Evolutionary conservation across 2,113 vertebrate species (phyloP).

Genomic region (Grallaria varia): DNA sequence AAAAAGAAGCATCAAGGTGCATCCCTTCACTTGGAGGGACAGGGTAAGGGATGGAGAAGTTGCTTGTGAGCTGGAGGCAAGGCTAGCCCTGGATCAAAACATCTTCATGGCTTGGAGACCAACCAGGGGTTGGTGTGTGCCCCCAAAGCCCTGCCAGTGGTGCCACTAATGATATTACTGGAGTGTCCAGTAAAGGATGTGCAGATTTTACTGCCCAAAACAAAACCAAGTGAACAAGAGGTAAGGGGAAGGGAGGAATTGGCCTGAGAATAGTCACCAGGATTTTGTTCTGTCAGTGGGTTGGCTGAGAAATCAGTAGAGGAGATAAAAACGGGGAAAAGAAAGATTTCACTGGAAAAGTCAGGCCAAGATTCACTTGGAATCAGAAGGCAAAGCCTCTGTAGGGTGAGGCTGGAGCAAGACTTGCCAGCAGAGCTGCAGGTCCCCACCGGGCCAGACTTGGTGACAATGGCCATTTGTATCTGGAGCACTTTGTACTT

Average conservation of each 20-base stretch:
- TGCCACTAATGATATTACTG: neutral
- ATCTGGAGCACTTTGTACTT: neutral
- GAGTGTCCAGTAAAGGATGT: neutral
- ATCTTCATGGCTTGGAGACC: neutral
- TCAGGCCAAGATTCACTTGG: neutral
- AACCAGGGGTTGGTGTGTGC: accelerated
- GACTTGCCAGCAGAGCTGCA: neutral
- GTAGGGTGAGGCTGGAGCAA: accelerated
- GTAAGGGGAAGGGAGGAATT: neutral
- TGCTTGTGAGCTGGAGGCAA: neutral
- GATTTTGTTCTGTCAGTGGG: neutral
- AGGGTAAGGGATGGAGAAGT: neutral
- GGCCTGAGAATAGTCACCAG: neutral
- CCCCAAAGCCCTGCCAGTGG: neutral
- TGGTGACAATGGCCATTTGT: neutral
- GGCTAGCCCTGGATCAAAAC: neutral
- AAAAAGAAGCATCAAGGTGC: neutral
- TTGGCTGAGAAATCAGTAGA: neutral
- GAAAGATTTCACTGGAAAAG: neutral
- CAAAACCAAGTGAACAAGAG: accelerated
- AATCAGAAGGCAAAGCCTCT: neutral
- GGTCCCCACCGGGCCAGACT: accelerated
- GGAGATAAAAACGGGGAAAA: neutral
- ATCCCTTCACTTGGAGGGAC: neutral
- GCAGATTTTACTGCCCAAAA: neutral